A percentile compares a stretch with the other conserved stretches of the same genome.
Evolutionary conservation across 2,797 vertebrate genomes (phyloP).

Genomic region (Ceyx erithaca): DNA sequence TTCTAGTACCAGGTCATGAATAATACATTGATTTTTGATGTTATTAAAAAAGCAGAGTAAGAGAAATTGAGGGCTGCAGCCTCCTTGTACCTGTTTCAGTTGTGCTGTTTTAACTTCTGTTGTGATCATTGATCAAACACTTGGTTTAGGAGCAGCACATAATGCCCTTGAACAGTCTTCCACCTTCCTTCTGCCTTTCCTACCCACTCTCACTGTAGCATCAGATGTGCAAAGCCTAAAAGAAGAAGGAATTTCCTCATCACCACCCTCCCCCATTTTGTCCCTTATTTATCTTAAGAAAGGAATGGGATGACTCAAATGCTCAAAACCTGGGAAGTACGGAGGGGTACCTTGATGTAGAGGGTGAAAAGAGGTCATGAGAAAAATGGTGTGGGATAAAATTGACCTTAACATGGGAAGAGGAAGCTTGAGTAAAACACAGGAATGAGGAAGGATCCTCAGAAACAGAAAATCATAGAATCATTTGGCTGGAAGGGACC

Average conservation of each 20-base stretch:
- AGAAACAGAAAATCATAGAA: not conserved
- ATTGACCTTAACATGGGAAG: not conserved
- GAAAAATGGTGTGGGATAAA: not conserved
- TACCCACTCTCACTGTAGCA: not conserved
- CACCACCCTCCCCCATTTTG: not conserved
- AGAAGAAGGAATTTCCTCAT: not conserved
- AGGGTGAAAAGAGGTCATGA: not conserved
- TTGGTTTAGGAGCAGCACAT: not conserved
- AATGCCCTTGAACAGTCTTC: not conserved
- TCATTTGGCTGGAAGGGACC: too few relatives aligned
- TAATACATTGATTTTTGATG: not conserved
- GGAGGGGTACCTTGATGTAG: not conserved
- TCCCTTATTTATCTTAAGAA: not conserved
- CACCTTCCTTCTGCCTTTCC: not conserved
- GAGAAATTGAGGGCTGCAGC: not conserved
- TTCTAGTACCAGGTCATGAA: not conserved
- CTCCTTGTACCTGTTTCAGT: not conserved
- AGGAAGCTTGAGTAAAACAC: not conserved
- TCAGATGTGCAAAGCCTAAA: not conserved
- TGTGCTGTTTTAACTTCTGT: not conserved
- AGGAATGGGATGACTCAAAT: not conserved
- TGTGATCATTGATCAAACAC: not conserved
- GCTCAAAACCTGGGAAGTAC: not conserved
- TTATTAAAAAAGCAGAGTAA: not conserved
- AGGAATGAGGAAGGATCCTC: not conserved